Base-by-base conservation (phyloP, 2,797 vertebrate species). In the Euphonia xanthogaster region DNA sequence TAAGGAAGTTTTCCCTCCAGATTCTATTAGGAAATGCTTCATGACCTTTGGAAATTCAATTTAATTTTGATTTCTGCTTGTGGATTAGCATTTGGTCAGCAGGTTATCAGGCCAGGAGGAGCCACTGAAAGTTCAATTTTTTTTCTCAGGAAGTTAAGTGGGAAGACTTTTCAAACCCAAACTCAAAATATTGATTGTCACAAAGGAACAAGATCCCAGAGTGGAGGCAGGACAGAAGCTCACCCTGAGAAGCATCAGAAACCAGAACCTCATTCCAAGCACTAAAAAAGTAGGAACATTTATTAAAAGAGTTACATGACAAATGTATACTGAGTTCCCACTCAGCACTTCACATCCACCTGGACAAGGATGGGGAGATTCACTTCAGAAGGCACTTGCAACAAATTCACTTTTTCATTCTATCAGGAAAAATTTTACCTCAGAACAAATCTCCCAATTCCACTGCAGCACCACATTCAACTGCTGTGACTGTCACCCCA, bases 271-370 rank as follows among this genome's bases (percentile, higher is more conserved):
- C 40, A 33, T 90, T 92, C 60, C 39, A 47, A 73, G 88, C 71
- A 63, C 71, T 92, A n/a, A 71, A 75, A 86, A 82, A 35, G 47
- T 25, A 70, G 40, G 79, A 86, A 63, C 2, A 4, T 94, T 97
- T 95, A 96, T 96, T 96, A 33, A 48, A 17, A 60, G 68, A 72
- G 35, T 66, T 54, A 51, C 23, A n/a, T 21, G 68, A 44, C 28
- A 73, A 73, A 68, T 0, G 9, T 4, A 10, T 12, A 58, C 71
- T 25, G 40, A 89, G 70, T 18, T 82, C 27, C 47, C 0, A 1
- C 85, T 86, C 88, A 35, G 83, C 61, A 14, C 50, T 27, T 45
- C 53, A 13, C 3, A 8, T 21, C 63, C 62, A 47, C 21, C 72
- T 4, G 3, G 75, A 30, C 1, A 0, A 1, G 17, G 65, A 27